Conservation (phyloP, 2,113 vertebrate species). For the Sinocyclocheilus anshuiensis region DNA sequence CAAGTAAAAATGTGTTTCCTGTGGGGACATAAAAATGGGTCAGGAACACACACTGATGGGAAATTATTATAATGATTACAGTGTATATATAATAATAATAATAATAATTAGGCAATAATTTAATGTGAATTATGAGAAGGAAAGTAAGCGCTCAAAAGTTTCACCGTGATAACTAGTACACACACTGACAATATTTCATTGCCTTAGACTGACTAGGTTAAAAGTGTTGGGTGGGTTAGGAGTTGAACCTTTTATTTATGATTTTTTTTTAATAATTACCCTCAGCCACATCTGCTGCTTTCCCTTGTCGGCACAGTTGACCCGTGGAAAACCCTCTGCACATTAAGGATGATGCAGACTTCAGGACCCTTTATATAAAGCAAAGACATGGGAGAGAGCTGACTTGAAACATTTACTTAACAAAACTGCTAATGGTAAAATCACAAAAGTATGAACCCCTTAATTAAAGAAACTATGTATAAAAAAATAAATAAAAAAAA, state of each 20-base stretch:
- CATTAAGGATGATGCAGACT: slow-evolving; percentile 54
- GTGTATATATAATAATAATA: no score
- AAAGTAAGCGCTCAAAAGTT: no score
- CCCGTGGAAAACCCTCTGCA: slow-evolving; percentile 58
- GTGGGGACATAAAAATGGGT: slow-evolving; percentile 70
- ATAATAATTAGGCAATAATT: no score
- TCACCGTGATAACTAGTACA: no score
- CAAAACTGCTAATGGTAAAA: background rate
- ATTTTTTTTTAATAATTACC: slow-evolving; percentile 54
- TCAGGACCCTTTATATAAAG: slow-evolving; percentile 58
- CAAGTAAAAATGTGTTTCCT: slow-evolving; percentile 86
- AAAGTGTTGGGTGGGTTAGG: no score
- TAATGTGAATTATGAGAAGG: no score
- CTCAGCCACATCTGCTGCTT: slow-evolving; percentile 69
- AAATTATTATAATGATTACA: slow-evolving; percentile 50
- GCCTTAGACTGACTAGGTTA: no score
- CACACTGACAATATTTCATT: no score
- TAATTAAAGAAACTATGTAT: background rate
- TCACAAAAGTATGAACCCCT: background rate
- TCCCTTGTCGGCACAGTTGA: slow-evolving; percentile 50
- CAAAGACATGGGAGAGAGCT: background rate
- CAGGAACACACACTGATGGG: background rate
- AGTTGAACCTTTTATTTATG: no score
- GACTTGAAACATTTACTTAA: background rate
- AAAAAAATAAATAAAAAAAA: no score